Evolutionary conservation across 2,113 vertebrate genomes (phyloP), one percentile per base, ranked within the genome.

Genomic region (Oceanites oceanicus): DNA sequence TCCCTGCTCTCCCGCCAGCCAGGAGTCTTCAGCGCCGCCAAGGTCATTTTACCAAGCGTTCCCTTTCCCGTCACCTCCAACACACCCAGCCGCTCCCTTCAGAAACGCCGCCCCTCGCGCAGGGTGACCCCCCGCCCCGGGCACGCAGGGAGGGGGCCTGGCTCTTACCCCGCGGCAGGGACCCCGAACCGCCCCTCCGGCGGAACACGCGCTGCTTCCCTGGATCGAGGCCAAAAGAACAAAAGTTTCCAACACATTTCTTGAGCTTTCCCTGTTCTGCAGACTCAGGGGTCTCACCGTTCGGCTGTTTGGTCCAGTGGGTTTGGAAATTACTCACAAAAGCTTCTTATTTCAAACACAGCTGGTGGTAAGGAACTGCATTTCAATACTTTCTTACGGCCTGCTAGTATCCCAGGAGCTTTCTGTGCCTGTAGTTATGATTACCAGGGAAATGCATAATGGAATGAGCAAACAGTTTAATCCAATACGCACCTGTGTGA

Each of bases 261-360:
- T 29, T 1, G 0, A 94, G 74, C 85, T 77, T 52, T 55, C 76
- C 85, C 72, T 22, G 55, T 47, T 87, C 72, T 4, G 36, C 53
- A 47, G 91, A 71, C 91, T 86, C 66, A 1, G 8, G 32, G 88
- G 25, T 84, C 95, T 95, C 87, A 26, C 77, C 22, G 13, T 80
- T 73, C 1, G 5, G 65, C 95, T 98, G n/a, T 59, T 75, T 88
- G 96, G 92, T 96, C 96, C 96, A 85, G 65, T 63, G 91, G 38
- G 13, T 96, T 97, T 96, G 92, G 94, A 97, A 98, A 98, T 98
- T 45, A 91, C 94, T 92, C 90, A 77, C 94, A 73, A 87, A 92
- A 85, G 53, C 76, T 96, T 59, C 95, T 96, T 90, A 97, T 98
- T 97, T 78, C 93, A 44, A 89, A 42, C 96, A 26, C 96, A 94